Evolutionary conservation across 2,797 vertebrate genomes (phyloP).

Genomic region (Phalloptychus januarius): DNA sequence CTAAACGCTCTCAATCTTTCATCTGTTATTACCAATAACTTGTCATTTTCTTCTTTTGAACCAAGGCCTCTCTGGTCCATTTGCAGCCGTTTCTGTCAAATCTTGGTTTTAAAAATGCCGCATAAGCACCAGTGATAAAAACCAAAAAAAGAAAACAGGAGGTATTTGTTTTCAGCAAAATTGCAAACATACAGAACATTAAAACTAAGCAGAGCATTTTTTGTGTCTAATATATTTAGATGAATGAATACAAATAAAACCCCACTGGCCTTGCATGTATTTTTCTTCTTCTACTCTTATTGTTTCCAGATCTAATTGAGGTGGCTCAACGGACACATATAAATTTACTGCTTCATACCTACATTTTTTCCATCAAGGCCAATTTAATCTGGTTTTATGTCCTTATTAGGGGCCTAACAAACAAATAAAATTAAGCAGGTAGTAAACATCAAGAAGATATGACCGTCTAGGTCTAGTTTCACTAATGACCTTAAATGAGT

Average conservation of each 20-base stretch:
- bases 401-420: background rate
- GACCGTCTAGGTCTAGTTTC: background rate
- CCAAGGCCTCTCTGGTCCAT: background rate
- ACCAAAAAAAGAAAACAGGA: no score
- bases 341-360: conserved; percentile 1
- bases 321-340: background rate
- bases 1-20: conserved; percentile 5
- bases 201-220: background rate
- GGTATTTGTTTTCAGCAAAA: background rate
- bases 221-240: background rate
- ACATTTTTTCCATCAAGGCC: conserved; percentile 5
- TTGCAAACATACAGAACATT: conserved; percentile 6
- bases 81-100: background rate
- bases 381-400: conserved; percentile 2
- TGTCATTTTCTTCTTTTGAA: conserved; percentile 24
- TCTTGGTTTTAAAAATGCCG: background rate
- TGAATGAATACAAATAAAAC: background rate
- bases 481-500: background rate
- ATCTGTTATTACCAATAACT: conserved; percentile 23
- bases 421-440: conserved; percentile 6
- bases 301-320: background rate
- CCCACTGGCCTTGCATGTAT: background rate
- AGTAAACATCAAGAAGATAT: background rate
- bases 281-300: conserved; percentile 4
- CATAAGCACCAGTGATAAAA: background rate